Evolutionary conservation across 1,140 invertebrate genomes (phyloP).

Genomic region (Agraylea sexmaculata): DNA sequence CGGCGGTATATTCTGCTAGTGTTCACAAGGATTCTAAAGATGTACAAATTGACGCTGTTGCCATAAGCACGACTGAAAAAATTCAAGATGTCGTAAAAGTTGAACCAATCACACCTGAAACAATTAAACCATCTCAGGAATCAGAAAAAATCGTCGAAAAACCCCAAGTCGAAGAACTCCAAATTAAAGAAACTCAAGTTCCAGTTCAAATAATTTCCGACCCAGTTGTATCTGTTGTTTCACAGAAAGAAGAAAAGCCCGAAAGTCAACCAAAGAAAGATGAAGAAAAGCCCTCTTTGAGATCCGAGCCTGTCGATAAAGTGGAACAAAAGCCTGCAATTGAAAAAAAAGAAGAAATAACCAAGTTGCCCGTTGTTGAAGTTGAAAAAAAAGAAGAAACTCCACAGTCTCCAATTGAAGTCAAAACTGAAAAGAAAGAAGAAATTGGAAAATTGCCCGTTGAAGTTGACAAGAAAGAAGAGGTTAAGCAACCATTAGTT

Average conservation of each 20-base stretch:
- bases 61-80: not conserved
- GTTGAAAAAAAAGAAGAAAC: constrained; percentile 3
- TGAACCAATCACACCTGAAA: not conserved
- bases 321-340: not conserved
- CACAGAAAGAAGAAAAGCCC: not conserved
- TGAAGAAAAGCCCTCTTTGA: not conserved
- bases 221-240: not conserved
- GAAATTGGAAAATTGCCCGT: not conserved
- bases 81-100: not conserved
- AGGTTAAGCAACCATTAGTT: not conserved
- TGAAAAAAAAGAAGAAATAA: not conserved
- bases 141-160: not conserved
- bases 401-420: not conserved
- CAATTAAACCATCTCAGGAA: not conserved
- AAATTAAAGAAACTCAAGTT: constrained; percentile 1
- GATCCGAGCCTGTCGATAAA: not conserved
- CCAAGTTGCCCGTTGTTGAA: not conserved
- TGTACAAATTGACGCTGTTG: not conserved
- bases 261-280: constrained; percentile 1
- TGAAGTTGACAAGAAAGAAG: not conserved
- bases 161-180: not conserved
- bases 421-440: not conserved
- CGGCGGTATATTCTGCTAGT: not conserved
- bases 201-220: not conserved
- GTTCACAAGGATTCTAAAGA: constrained; percentile 4